phyloP scores from a whole-genome alignment of 2,797 vertebrate genomes.

The Poecile montanus region DNA sequence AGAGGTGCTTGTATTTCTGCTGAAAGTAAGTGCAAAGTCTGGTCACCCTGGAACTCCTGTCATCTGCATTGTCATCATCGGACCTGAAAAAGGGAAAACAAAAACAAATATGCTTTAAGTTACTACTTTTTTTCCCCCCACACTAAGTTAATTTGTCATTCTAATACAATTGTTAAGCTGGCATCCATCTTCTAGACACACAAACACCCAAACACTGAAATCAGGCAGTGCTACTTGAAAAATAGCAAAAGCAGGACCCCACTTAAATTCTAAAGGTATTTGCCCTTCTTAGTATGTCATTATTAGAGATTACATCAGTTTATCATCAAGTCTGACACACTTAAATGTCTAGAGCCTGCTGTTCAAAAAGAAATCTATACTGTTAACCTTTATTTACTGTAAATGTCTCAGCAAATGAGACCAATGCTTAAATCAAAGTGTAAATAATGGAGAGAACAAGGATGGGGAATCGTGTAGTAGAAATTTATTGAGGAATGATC shows the following conservation, averaged over 20 bases:
- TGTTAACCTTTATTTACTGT: slow-evolving; percentile 58
- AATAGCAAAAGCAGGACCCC: neutral
- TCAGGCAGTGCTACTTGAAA: neutral
- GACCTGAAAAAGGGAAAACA: slow-evolving; percentile 74
- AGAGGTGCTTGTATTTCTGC: slow-evolving; percentile 98
- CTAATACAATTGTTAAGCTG: neutral
- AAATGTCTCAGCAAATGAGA: slow-evolving; percentile 55
- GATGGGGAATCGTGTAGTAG: neutral
- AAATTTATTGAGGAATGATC: slow-evolving; percentile 29
- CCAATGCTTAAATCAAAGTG: slow-evolving; percentile 37
- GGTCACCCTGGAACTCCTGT: slow-evolving; percentile 90
- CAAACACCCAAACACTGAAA: neutral
- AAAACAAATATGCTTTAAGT: neutral
- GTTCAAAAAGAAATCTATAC: slow-evolving; percentile 30
- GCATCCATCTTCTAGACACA: neutral
- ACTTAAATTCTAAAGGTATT: slow-evolving; percentile 17
- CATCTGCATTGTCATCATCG: slow-evolving; percentile 81
- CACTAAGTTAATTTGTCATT: neutral
- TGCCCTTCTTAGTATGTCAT: slow-evolving; percentile 20
- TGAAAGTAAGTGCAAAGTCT: slow-evolving; percentile 97
- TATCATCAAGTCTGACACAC: slow-evolving; percentile 22
- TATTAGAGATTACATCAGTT: slow-evolving; percentile 28
- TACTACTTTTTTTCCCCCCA: no score
- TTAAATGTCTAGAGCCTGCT: slow-evolving; percentile 32
- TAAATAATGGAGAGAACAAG: slow-evolving; percentile 25